Evolutionary conservation across 2,888 invertebrate species (phyloP).

Genomic region (Flexamia atlantica): DNA sequence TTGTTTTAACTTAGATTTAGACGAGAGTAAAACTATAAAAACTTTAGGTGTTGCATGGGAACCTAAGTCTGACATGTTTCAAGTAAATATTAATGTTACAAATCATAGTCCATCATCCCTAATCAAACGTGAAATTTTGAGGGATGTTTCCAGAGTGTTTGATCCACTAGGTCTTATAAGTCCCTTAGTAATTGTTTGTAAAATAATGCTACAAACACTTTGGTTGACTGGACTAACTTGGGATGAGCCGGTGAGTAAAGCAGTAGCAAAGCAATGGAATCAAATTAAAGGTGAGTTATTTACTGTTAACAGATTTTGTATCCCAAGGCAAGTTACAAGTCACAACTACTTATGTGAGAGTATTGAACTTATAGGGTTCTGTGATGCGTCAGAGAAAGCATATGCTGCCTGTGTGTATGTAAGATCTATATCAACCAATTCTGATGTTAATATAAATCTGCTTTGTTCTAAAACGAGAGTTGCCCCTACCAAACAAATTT

Average conservation of each 20-base stretch:
- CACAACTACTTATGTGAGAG: neutral
- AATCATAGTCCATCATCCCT: neutral
- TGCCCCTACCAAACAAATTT: too few species aligned
- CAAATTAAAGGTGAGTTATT: neutral
- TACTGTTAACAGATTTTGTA: neutral
- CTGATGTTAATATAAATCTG: neutral
- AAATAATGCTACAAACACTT: neutral
- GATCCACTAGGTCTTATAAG: neutral
- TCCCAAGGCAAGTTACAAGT: neutral
- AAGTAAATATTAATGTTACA: neutral
- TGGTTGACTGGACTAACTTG: neutral
- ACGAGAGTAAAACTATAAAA: neutral
- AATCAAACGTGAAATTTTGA: neutral
- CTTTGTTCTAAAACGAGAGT: too few species aligned
- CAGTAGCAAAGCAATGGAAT: neutral
- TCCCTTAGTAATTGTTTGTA: neutral
- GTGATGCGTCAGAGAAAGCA: neutral
- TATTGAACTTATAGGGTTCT: neutral
- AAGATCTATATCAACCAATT: neutral
- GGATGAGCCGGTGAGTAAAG: neutral
- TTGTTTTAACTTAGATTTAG: neutral
- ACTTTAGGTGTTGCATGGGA: neutral
- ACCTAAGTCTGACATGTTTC: neutral
- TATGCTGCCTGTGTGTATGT: neutral
- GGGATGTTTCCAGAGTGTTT: neutral